Percentiles rank a stretch among this genome's conserved stretches.
Conservation (phyloP, 2,113 vertebrate genomes). For the Alexandromys fortis region DNA sequence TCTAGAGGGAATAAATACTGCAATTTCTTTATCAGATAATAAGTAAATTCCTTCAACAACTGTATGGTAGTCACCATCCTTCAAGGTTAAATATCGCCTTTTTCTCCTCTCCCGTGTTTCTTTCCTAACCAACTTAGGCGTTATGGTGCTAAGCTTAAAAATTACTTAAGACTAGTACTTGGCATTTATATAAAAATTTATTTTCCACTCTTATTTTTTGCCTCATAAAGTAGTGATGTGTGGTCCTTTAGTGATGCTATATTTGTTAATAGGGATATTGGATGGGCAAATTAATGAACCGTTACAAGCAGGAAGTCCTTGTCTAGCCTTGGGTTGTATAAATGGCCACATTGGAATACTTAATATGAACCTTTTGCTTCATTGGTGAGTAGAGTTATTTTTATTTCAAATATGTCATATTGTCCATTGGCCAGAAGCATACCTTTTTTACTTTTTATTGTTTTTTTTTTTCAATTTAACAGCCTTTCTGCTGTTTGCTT, state of each 20-base stretch:
- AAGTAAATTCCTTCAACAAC: slow-evolving; percentile 56
- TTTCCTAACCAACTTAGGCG: neutral
- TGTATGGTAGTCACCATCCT: neutral
- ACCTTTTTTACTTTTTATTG: neutral
- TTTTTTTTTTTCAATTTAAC: too few species aligned
- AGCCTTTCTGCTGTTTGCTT: too few species aligned
- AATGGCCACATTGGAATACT: neutral
- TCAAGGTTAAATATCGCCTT: slow-evolving; percentile 42
- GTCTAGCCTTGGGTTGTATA: neutral
- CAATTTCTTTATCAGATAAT: slow-evolving; percentile 51
- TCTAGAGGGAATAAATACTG: slow-evolving; percentile 26
- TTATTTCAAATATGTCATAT: too few species aligned
- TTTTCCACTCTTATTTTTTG: neutral
- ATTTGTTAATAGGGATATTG: slow-evolving; percentile 38
- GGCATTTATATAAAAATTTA: slow-evolving; percentile 18
- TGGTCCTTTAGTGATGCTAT: neutral
- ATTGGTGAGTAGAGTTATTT: slow-evolving; percentile 22
- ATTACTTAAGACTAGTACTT: slow-evolving; percentile 26
- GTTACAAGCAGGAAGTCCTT: neutral
- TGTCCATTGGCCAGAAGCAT: too few species aligned
- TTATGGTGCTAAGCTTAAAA: neutral
- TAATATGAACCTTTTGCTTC: slow-evolving; percentile 45
- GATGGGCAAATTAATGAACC: neutral
- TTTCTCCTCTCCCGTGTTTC: neutral
- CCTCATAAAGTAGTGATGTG: neutral